Conservation (phyloP, 2,113 vertebrate species). For the Candoia aspera region DNA sequence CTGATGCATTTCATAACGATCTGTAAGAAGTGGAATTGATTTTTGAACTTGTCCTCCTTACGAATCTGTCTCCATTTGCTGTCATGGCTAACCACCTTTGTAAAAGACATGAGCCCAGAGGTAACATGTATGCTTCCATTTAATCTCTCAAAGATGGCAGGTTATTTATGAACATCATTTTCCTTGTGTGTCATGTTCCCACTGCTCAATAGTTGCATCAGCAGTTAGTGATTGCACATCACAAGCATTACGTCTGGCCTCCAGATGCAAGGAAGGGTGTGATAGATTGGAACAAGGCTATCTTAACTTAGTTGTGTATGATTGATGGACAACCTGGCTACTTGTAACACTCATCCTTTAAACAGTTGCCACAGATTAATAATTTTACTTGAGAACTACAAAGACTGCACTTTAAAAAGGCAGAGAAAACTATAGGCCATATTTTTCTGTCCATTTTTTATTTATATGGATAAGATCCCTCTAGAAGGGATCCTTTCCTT, state of each 20-base stretch:
- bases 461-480: background rate
- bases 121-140: conserved; percentile 57
- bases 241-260: conserved; percentile 20
- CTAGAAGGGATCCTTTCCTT: background rate
- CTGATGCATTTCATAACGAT: conserved; percentile 75
- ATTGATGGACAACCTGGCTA: background rate
- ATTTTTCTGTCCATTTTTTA: background rate
- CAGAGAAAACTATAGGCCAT: background rate
- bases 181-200: conserved; percentile 40
- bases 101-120: conserved; percentile 57
- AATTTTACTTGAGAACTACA: background rate
- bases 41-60: conserved; percentile 31
- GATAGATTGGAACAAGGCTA: background rate
- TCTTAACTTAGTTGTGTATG: background rate
- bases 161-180: conserved; percentile 59
- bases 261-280: conserved; percentile 34
- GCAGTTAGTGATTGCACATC: conserved; percentile 25
- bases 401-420: background rate
- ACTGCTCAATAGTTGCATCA: conserved; percentile 38
- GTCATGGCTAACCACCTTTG: conserved; percentile 53
- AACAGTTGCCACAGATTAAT: background rate
- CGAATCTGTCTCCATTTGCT: conserved; percentile 63
- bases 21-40: conserved; percentile 65
- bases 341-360: background rate
- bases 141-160: conserved; percentile 54